Conservation (phyloP, 2,113 vertebrate species). For the Tachuris rubrigastra region DNA sequence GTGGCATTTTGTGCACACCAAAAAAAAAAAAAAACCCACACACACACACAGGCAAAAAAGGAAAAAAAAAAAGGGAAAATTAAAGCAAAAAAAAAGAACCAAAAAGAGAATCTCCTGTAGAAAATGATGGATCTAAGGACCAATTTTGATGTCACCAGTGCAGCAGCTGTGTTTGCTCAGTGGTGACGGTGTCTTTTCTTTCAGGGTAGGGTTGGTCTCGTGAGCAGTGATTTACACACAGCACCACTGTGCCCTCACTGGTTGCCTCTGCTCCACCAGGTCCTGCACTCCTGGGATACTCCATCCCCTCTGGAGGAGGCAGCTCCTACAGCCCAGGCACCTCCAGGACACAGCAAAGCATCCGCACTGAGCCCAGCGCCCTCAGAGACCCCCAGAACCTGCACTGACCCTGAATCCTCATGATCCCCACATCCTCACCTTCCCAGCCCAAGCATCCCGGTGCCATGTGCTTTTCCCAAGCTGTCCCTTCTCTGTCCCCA, state of each 20-base stretch:
- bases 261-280: rapidly evolving
- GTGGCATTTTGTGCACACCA: slow-evolving; percentile 74
- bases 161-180: slow-evolving; percentile 58
- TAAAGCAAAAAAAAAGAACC: neutral
- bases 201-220: neutral
- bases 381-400: rapidly evolving
- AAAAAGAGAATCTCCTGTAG: slow-evolving; percentile 34
- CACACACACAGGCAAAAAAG: neutral
- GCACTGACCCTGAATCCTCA: neutral
- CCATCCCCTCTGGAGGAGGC: neutral
- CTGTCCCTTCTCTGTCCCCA: neutral
- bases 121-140: slow-evolving; percentile 66
- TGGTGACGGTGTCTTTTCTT: neutral
- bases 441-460: neutral
- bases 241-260: neutral
- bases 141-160: slow-evolving; percentile 70
- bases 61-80: neutral
- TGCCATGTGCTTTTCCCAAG: neutral
- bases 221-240: neutral
- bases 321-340: rapidly evolving
- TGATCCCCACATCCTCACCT: neutral
- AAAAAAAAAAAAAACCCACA: slow-evolving; percentile 42
- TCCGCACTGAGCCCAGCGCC: rapidly evolving
- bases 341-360: neutral
- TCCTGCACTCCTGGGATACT: rapidly evolving